Conservation (phyloP, 2,888 invertebrate genomes). For the Candidula unifasciata region DNA sequence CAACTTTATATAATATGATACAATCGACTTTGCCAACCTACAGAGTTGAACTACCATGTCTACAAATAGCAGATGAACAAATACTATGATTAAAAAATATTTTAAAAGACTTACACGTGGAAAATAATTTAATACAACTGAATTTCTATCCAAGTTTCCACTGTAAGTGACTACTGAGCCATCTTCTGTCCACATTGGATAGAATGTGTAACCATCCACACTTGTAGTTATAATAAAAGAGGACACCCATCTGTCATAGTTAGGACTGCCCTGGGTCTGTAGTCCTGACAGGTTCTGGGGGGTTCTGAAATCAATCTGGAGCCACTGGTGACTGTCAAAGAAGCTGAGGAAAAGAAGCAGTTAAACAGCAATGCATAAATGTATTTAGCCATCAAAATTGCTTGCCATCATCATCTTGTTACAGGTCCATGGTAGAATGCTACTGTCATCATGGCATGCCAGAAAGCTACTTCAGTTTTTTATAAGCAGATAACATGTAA, state of each 20-base stretch:
- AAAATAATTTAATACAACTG: conserved; percentile 43
- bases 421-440: too few species aligned
- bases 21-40: background rate
- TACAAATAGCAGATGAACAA: background rate
- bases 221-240: conserved; percentile 64
- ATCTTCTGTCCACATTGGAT: conserved; percentile 54
- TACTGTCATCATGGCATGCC: too few species aligned
- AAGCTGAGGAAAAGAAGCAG: conserved; percentile 16
- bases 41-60: background rate
- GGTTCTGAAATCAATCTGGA: conserved; percentile 66
- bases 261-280: conserved; percentile 67
- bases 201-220: conserved; percentile 64
- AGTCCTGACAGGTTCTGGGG: conserved; percentile 64
- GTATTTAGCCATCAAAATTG: too few species aligned
- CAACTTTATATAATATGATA: too few species aligned
- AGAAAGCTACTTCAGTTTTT: too few species aligned
- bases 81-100: background rate
- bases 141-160: conserved; percentile 60
- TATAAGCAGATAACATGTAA: too few species aligned
- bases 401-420: too few species aligned
- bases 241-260: conserved; percentile 62
- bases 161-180: conserved; percentile 60
- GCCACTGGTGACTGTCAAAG: conserved; percentile 62
- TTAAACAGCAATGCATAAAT: background rate
- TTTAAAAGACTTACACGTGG: conserved; percentile 32